A percentile compares a stretch with the other conserved stretches of the same genome.
Evolutionary conservation across 2,797 vertebrate genomes (phyloP).

Genomic region (Peromyscus attwateri): DNA sequence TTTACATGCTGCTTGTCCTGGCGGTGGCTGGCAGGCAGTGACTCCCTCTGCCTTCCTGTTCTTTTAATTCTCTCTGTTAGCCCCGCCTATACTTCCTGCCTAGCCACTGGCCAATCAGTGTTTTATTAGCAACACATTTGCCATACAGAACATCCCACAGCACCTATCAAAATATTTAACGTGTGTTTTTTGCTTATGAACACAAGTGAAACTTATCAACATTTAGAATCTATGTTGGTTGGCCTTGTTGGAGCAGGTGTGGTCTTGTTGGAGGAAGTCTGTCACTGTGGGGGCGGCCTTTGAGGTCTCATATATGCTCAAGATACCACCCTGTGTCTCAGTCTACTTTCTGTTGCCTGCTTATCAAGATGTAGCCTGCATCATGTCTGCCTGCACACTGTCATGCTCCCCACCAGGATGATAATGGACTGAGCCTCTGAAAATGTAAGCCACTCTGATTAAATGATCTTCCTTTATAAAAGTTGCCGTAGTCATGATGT

Average conservation of each 20-base stretch:
- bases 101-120: too few species aligned
- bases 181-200: constrained; percentile 61
- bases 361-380: not conserved
- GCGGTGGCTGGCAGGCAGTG: too few species aligned
- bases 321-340: not conserved
- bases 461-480: not conserved
- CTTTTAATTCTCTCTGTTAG: too few species aligned
- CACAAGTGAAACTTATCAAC: constrained; percentile 19
- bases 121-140: too few species aligned
- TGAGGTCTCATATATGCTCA: not conserved
- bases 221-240: constrained; percentile 46
- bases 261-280: not conserved
- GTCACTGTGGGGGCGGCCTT: not conserved
- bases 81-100: too few species aligned
- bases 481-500: not conserved
- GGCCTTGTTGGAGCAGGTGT: not conserved
- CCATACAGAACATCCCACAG: too few species aligned
- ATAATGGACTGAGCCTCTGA: not conserved
- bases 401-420: not conserved
- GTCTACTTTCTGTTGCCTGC: not conserved
- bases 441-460: not conserved
- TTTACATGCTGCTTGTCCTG: too few species aligned
- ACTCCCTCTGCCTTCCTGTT: too few species aligned
- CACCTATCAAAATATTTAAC: constrained; percentile 59
- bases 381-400: not conserved